These are phyloP conservation scores for Parochlus steinenii DNA, from an alignment of 2,888 invertebrate species.

Conservation along the genomic window DNA sequence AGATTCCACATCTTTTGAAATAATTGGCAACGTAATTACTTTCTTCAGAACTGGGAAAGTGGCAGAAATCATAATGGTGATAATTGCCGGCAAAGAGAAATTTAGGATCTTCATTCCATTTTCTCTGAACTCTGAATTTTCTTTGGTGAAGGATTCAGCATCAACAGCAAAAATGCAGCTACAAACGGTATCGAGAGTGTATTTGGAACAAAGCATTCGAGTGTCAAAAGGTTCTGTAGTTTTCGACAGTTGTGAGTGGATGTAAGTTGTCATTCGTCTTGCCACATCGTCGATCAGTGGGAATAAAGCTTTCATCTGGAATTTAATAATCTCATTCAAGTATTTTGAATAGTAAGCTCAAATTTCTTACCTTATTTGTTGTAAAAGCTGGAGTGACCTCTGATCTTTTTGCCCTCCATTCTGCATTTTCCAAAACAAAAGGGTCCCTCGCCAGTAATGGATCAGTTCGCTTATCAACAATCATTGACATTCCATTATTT, in stretches of 20 bases:
- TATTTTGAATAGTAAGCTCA: background rate
- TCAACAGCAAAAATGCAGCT: slow-evolving; percentile 25
- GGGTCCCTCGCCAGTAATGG: slow-evolving; percentile 19
- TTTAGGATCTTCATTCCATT: slow-evolving; percentile 21
- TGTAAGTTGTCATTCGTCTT: slow-evolving; percentile 13
- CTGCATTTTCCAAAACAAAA: slow-evolving; percentile 19
- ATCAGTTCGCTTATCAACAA: slow-evolving; percentile 22
- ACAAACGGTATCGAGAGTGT: slow-evolving; percentile 18
- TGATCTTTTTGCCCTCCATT: slow-evolving; percentile 19
- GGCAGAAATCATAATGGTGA: slow-evolving; percentile 11
- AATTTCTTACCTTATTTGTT: slow-evolving; percentile 11
- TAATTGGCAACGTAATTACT: slow-evolving; percentile 14
- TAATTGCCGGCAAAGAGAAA: slow-evolving; percentile 16
- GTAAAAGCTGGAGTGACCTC: slow-evolving; percentile 18
- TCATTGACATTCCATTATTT: slow-evolving; percentile 20
- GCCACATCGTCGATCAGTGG: slow-evolving; percentile 15
- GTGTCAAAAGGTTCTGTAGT: slow-evolving; percentile 12
- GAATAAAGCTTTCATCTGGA: slow-evolving; percentile 14
- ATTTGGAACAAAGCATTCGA: slow-evolving; percentile 9
- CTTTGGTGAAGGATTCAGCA: slow-evolving; percentile 20
- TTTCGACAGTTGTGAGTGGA: too few relatives aligned
- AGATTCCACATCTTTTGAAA: slow-evolving; percentile 13
- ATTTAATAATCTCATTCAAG: background rate
- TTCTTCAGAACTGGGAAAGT: slow-evolving; percentile 16
- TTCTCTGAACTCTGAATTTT: slow-evolving; percentile 15